Base-by-base conservation (phyloP, 2,113 vertebrate species). In the Lota lota region DNA sequence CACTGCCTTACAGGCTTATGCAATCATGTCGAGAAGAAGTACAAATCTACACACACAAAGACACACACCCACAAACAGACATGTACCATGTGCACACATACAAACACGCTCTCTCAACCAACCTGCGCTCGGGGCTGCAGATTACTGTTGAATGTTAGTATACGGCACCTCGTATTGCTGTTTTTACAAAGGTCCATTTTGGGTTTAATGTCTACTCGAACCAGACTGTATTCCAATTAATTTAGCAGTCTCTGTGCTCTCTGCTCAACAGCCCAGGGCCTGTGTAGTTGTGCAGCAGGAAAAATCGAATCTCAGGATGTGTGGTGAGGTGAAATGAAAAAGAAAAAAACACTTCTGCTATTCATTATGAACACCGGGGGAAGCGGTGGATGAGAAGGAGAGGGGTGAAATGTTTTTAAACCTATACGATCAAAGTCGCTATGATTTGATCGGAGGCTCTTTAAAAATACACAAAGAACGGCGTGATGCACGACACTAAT, bases 171-270 rank as follows among this genome's bases (percentile, higher is more conserved):
- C 19, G 61, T 64, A 56, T 22, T 64, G 67, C 80, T 72, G 70
- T 70, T 65, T 19, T 47, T 59, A 62, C 54, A 62, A 47, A 68
- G 19, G 53, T 77, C 28, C 33, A 50, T 51, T 64, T 64, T 22
- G 22, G 10, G 10, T 28, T 57, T 21, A 70, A 63, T 56, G 66
- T 72, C 66, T 51, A 64, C 62, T 75, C 69, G 67, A 69, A 67
- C 50, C 53, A 22, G 22, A 63, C 73, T 76, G 69, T 60, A 73
- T 87, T 80, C 79, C 80, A 83, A 87, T 87, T 74, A 80, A 85
- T 85, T 83, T 71, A 78, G 70, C 68, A 68, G 70, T 76, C 75
- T 80, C 69, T 54, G 40, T 47, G 66, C 61, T 83, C 62, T 51
- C 15, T 24, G 47, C 72, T 78, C 64, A 64, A 63, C 79, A 74